Conservation (phyloP, 1,140 invertebrate genomes). For the Drosophila kurseongensis region DNA sequence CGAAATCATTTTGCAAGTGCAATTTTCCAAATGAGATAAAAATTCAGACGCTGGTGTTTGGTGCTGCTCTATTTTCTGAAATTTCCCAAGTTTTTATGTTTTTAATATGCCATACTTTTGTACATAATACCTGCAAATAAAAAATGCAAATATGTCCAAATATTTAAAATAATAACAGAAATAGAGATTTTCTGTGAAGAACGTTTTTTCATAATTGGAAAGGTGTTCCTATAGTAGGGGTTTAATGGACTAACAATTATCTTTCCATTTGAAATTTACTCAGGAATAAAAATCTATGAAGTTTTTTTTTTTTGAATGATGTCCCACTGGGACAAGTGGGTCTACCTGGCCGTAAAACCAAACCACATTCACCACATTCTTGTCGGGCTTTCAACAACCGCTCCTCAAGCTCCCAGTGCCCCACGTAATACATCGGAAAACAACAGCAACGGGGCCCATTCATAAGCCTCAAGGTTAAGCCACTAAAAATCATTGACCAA, state of each 20-base stretch:
- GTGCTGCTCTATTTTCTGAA: background rate
- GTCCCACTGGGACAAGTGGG: slow-evolving; percentile 38
- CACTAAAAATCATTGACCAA: slow-evolving; percentile 80
- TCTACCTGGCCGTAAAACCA: slow-evolving; percentile 45
- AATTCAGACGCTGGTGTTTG: slow-evolving; percentile 1
- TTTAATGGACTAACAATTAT: too few relatives aligned
- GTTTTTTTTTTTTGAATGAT: slow-evolving; percentile 57
- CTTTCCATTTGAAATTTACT: too few relatives aligned
- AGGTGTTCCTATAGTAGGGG: too few relatives aligned
- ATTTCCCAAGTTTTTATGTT: background rate
- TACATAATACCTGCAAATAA: too few relatives aligned
- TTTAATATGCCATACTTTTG: background rate
- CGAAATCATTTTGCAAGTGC: slow-evolving; percentile 26
- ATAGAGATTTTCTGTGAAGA: too few relatives aligned
- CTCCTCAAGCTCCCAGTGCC: slow-evolving; percentile 13
- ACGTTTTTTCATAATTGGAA: too few relatives aligned
- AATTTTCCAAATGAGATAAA: slow-evolving; percentile 44
- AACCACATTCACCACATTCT: slow-evolving; percentile 45
- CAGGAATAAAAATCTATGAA: background rate
- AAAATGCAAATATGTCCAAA: too few relatives aligned
- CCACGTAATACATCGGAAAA: background rate
- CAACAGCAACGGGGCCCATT: slow-evolving; percentile 60
- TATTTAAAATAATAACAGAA: too few relatives aligned
- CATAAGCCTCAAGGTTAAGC: slow-evolving; percentile 78
- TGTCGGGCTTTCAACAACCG: slow-evolving; percentile 39